Evolutionary conservation across 1,140 invertebrate species (phyloP).

Genomic region (Brachionus paranguensis): DNA sequence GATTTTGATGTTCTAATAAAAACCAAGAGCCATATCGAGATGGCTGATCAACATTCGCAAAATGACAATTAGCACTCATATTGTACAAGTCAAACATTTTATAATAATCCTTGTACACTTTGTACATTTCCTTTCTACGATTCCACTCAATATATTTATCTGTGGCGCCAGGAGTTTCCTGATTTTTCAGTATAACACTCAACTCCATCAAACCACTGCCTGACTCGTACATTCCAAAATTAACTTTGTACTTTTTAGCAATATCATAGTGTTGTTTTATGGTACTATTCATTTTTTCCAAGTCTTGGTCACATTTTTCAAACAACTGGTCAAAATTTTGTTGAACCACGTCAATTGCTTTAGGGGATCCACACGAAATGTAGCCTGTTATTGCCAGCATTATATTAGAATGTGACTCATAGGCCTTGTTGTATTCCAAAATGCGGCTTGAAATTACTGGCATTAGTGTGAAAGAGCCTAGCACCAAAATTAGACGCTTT

Average conservation of each 20-base stretch:
- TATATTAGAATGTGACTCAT: not conserved
- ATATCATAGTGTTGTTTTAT: not conserved
- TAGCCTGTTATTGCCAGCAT: conserved; percentile 45
- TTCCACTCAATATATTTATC: conserved; percentile 24
- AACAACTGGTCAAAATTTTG: not conserved
- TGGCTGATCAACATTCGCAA: not conserved
- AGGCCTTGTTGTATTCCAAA: conserved; percentile 43
- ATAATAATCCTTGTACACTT: conserved; percentile 4
- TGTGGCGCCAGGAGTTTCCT: not conserved
- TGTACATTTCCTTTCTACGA: conserved; percentile 8
- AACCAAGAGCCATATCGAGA: not conserved
- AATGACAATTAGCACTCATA: conserved; percentile 25
- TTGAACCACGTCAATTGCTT: conserved; percentile 42
- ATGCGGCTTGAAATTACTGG: conserved; percentile 44
- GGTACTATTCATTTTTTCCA: not conserved
- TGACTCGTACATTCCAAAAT: conserved; percentile 4
- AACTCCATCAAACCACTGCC: conserved; percentile 3
- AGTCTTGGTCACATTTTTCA: not conserved
- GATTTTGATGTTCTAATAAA: conserved; percentile 17
- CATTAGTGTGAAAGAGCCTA: conserved; percentile 46
- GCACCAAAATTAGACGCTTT: conserved; percentile 43
- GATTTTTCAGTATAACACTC: not conserved
- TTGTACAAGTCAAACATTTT: not conserved
- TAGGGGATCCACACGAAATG: conserved; percentile 43
- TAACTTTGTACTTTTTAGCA: not conserved